Conservation (phyloP, 2,888 invertebrate genomes). For the Pardosa pseudoannulata region DNA sequence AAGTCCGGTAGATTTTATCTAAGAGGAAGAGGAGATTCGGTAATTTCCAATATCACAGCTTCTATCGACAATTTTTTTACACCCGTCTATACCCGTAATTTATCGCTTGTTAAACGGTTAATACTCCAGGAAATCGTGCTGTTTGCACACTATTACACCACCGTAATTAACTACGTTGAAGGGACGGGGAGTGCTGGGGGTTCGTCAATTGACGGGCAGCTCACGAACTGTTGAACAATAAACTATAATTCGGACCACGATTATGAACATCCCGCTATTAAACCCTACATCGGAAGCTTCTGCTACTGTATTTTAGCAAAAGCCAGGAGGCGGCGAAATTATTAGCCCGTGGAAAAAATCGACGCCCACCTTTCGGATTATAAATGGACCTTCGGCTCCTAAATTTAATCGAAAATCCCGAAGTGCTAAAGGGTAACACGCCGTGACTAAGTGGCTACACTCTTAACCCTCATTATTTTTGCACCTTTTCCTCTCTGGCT, state of each 20-base stretch:
- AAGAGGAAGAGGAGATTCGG: neutral
- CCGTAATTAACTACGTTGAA: neutral
- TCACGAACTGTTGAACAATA: neutral
- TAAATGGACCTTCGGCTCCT: slow-evolving; percentile 20
- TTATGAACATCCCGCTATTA: slow-evolving; percentile 18
- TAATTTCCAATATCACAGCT: neutral
- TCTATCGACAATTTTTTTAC: neutral
- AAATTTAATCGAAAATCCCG: slow-evolving; percentile 45
- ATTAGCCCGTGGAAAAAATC: slow-evolving; percentile 18
- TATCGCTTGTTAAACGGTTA: neutral
- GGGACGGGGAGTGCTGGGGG: neutral
- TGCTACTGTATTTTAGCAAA: neutral
- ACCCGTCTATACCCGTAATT: neutral
- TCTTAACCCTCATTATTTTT: slow-evolving; percentile 42
- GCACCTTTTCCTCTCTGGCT: slow-evolving; percentile 26
- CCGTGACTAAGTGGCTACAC: slow-evolving; percentile 62
- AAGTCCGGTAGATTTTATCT: too few relatives aligned
- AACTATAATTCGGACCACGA: slow-evolving; percentile 14
- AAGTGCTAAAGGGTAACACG: slow-evolving; percentile 35
- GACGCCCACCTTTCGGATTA: slow-evolving; percentile 40
- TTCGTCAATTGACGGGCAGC: neutral
- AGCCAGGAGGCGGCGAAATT: neutral
- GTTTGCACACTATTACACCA: slow-evolving; percentile 3
- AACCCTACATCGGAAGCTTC: slow-evolving; percentile 25
- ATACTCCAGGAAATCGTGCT: slow-evolving; percentile 6